A percentile compares a stretch with the other conserved stretches of the same genome.
Evolutionary conservation across 2,113 vertebrate genomes (phyloP).

Genomic region (Sinocyclocheilus anshuiensis): DNA sequence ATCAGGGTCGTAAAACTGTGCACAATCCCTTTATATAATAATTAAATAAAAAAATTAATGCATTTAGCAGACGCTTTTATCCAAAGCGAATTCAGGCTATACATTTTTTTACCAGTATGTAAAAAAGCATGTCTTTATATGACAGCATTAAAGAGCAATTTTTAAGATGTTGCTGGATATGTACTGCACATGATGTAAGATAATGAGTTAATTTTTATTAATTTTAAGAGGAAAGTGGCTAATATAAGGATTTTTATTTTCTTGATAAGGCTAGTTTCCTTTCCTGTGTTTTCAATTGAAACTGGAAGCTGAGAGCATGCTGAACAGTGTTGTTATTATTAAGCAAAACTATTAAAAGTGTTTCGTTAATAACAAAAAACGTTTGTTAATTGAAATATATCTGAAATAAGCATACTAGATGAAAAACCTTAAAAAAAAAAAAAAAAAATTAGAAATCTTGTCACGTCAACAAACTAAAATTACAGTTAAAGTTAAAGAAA

Average conservation of each 20-base stretch:
- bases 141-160: not conserved
- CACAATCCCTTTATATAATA: not conserved
- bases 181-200: not conserved
- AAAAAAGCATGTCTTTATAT: no score
- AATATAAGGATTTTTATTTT: not conserved
- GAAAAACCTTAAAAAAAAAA: not conserved
- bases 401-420: not conserved
- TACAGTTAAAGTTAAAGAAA: no score
- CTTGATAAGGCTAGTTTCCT: not conserved
- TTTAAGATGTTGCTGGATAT: not conserved
- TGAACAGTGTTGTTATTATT: not conserved
- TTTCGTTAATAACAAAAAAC: not conserved
- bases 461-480: no score
- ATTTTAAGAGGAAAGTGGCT: not conserved
- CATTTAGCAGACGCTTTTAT: no score
- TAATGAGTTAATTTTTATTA: not conserved
- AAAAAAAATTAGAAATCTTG: no score
- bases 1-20: not conserved
- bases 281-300: not conserved
- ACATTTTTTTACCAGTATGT: no score
- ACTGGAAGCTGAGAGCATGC: no score
- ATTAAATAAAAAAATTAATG: no score
- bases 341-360: no score
- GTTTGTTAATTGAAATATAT: no score
- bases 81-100: no score